Conservation (phyloP, 2,113 vertebrate genomes). For the Lamprotornis superbus region DNA sequence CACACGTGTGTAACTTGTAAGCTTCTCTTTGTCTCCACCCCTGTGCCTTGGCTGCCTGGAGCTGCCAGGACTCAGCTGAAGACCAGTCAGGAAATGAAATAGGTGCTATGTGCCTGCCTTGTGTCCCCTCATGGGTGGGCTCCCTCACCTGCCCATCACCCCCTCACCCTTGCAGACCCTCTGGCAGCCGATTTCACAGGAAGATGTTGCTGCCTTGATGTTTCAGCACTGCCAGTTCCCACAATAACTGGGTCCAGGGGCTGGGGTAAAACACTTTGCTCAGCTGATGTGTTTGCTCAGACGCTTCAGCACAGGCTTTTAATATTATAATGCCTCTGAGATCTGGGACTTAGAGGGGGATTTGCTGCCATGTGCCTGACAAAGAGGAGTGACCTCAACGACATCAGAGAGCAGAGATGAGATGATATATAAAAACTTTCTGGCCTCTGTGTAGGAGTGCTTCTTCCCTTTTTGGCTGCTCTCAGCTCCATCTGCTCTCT, state of each 20-base stretch:
- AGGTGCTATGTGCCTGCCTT: not conserved
- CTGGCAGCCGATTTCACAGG: not conserved
- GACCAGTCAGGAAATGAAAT: slow-evolving; percentile 13
- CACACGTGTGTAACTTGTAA: not conserved
- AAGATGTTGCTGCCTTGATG: not conserved
- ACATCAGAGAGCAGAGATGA: not conserved
- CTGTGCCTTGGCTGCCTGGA: not conserved
- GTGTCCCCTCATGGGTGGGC: not conserved
- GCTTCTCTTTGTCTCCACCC: not conserved
- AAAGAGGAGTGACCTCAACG: slow-evolving; percentile 49
- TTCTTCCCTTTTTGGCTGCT: not conserved
- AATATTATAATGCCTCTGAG: slow-evolving; percentile 28
- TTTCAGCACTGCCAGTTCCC: not conserved
- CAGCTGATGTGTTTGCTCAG: slow-evolving; percentile 12
- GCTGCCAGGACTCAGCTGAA: not conserved
- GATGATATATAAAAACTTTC: not conserved
- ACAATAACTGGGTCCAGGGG: not conserved
- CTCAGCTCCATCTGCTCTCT: not conserved
- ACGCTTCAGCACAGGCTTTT: slow-evolving; percentile 32
- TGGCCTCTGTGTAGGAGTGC: slow-evolving; percentile 8
- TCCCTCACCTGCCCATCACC: not conserved
- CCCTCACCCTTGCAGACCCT: not conserved
- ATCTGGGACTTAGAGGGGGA: slow-evolving; percentile 36
- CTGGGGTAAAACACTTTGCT: not conserved
- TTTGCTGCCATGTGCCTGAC: slow-evolving; percentile 64